Percentiles rank a stretch among this genome's conserved stretches.
phyloP scores from a whole-genome alignment of 2,888 invertebrate species.

The Galeopsomyia nigrocyanea region DNA sequence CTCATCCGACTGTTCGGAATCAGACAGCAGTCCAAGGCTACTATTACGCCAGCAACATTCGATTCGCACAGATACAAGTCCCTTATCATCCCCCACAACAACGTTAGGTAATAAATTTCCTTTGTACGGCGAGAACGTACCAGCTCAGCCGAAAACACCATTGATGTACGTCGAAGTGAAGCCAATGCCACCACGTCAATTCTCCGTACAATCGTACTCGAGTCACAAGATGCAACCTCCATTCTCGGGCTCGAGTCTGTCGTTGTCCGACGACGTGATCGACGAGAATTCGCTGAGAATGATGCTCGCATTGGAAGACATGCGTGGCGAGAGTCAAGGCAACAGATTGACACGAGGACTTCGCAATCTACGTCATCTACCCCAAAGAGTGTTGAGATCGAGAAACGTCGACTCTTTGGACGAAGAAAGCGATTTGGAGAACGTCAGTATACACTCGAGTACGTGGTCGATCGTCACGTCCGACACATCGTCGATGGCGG shows the following conservation, averaged over 20 bases:
- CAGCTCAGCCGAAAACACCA: conserved; percentile 46
- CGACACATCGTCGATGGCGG: conserved; percentile 53
- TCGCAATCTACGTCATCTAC: conserved; percentile 76
- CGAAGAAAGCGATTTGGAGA: conserved; percentile 68
- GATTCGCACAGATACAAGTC: conserved; percentile 41
- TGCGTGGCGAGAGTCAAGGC: conserved; percentile 71
- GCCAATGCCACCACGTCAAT: conserved; percentile 44
- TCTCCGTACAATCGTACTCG: conserved; percentile 45
- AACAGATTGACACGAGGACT: conserved; percentile 73
- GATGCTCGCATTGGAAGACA: conserved; percentile 74
- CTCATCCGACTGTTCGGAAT: conserved; percentile 55
- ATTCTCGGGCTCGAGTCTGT: conserved; percentile 53
- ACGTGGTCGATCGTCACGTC: conserved; percentile 56
- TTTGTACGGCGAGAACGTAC: conserved; percentile 48
- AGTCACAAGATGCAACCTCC: conserved; percentile 16
- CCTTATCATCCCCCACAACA: conserved; percentile 46
- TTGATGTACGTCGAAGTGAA: conserved; percentile 51
- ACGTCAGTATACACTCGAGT: conserved; percentile 53
- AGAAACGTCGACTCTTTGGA: conserved; percentile 69
- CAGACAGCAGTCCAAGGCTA: conserved; percentile 58
- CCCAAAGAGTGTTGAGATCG: conserved; percentile 72
- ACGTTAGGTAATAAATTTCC: conserved; percentile 54
- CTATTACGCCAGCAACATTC: conserved; percentile 46
- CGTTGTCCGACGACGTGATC: conserved; percentile 61
- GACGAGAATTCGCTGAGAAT: conserved; percentile 61